phyloP scores from a whole-genome alignment of 2,888 invertebrate genomes.

The Rhodophaea formosa region DNA sequence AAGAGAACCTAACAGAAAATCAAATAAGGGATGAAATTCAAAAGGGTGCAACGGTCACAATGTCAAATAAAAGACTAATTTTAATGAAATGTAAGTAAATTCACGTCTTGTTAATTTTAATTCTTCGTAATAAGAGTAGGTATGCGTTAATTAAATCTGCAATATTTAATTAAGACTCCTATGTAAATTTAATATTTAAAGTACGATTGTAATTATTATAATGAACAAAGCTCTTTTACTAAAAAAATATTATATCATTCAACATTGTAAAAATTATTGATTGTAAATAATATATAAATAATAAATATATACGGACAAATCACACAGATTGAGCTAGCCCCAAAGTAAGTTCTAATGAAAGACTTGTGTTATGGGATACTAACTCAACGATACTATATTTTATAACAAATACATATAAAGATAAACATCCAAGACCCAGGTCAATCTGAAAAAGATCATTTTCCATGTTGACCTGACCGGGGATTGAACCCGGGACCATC shows the following conservation, averaged over 20 bases:
- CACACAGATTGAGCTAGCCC: too few relatives aligned
- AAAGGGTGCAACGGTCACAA: conserved; percentile 2
- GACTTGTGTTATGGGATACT: too few relatives aligned
- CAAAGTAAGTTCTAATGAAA: too few relatives aligned
- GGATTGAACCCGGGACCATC: too few relatives aligned
- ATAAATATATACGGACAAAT: too few relatives aligned
- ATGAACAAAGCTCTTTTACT: neutral
- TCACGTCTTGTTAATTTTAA: neutral
- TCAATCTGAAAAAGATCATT: too few relatives aligned
- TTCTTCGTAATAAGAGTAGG: neutral
- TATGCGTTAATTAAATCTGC: neutral
- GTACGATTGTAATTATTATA: neutral
- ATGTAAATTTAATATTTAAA: neutral
- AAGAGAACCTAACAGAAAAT: neutral
- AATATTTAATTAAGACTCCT: neutral
- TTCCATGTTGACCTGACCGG: too few relatives aligned
- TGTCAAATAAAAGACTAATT: conserved; percentile 3
- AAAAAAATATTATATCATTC: neutral
- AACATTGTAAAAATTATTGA: too few relatives aligned
- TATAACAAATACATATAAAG: too few relatives aligned
- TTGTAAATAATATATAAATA: too few relatives aligned
- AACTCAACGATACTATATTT: too few relatives aligned
- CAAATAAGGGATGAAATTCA: neutral
- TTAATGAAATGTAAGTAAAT: neutral
- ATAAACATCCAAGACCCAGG: too few relatives aligned